phyloP scores from a whole-genome alignment of 2,797 vertebrate species.

The Eospalax fontanierii region DNA sequence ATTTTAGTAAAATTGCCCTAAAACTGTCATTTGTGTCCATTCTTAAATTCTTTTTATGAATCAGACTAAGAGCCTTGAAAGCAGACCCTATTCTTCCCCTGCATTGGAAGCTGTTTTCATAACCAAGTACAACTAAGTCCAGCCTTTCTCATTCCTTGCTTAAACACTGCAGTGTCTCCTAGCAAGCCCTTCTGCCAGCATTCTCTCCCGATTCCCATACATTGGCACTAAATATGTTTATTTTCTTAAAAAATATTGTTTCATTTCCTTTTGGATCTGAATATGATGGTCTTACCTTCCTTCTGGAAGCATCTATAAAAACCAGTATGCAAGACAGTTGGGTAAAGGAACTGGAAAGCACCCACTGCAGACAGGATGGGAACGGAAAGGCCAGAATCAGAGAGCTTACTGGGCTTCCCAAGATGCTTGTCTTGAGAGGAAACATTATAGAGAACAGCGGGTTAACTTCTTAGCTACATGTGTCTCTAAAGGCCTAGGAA shows the following conservation, averaged over 20 bases:
- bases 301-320: background rate
- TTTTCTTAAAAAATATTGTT: conserved; percentile 29
- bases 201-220: background rate
- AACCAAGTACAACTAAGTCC: background rate
- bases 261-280: conserved; percentile 30
- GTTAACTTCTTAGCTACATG: background rate
- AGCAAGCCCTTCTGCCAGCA: background rate
- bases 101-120: background rate
- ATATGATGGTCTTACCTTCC: background rate
- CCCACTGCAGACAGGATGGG: background rate
- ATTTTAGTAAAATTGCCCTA: too few species aligned
- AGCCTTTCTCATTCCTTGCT: background rate
- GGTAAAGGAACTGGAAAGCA: background rate
- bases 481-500: too few species aligned
- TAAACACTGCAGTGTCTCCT: background rate
- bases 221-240: background rate
- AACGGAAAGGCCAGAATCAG: background rate
- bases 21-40: too few species aligned
- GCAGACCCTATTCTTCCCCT: too few species aligned
- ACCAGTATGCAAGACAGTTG: background rate
- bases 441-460: background rate
- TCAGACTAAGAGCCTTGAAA: too few species aligned
- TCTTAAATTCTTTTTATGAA: too few species aligned
- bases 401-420: background rate
- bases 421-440: background rate